phyloP scores from a whole-genome alignment of 2,113 vertebrate genomes.

The Bubo bubo region DNA sequence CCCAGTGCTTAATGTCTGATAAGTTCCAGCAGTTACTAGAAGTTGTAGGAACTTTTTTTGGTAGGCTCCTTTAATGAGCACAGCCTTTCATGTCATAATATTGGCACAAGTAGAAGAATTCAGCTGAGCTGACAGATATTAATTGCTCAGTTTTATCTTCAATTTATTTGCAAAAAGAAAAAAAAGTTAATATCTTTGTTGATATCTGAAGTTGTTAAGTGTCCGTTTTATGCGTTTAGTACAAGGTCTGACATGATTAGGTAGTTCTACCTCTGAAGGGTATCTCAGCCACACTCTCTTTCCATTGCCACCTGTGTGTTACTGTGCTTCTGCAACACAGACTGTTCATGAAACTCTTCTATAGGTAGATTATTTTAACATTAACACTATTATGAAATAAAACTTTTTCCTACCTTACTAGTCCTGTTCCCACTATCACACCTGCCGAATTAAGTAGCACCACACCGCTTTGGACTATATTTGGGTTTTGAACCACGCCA shows the following conservation, averaged over 20 bases:
- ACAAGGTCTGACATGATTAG: not conserved
- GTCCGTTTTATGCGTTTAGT: not conserved
- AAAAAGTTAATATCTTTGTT: not conserved
- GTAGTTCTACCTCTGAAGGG: not conserved
- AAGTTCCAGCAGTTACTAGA: not conserved
- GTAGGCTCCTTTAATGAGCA: not conserved
- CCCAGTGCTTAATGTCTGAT: not conserved
- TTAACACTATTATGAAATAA: not conserved
- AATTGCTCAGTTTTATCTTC: not conserved
- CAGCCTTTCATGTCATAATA: not conserved
- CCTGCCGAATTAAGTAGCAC: constrained; percentile 89
- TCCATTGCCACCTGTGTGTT: not conserved
- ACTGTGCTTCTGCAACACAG: not conserved
- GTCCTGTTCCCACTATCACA: constrained; percentile 86
- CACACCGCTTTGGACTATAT: constrained; percentile 87
- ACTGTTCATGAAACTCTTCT: not conserved
- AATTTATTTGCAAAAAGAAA: not conserved
- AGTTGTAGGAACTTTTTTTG: not conserved
- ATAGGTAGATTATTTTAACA: not conserved
- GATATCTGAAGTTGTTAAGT: not conserved
- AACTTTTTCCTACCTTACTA: constrained; percentile 82
- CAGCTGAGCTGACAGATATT: not conserved
- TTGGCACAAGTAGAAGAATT: not conserved
- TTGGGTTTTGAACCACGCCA: constrained; percentile 89
- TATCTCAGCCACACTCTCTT: not conserved